These are phyloP conservation scores for Acleris literana DNA, from an alignment of 2,888 invertebrate genomes.

Conservation along the genomic window DNA sequence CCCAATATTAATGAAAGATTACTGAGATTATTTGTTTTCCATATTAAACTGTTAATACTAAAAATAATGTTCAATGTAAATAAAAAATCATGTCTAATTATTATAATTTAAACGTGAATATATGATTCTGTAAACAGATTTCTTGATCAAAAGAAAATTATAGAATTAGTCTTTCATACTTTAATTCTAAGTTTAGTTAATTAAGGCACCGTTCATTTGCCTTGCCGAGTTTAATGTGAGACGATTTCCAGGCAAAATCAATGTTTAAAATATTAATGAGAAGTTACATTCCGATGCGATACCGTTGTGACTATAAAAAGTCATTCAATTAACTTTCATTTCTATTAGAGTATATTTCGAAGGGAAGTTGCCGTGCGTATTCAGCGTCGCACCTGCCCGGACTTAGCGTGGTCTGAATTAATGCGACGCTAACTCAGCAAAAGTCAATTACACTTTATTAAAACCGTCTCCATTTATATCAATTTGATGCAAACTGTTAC, in stretches of 20 bases:
- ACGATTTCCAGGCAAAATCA: neutral
- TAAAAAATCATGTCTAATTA: neutral
- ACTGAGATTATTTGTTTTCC: too few relatives aligned
- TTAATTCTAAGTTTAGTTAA: neutral
- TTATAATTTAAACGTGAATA: constrained; percentile 10
- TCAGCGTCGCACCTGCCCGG: constrained; percentile 80
- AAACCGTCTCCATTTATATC: constrained; percentile 84
- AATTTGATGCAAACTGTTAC: constrained; percentile 84
- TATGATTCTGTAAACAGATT: constrained; percentile 13
- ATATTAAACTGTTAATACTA: too few relatives aligned
- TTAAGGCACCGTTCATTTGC: neutral
- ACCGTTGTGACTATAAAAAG: constrained; percentile 63
- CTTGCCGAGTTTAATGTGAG: neutral
- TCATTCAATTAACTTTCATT: constrained; percentile 79
- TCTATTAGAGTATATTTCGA: constrained; percentile 79
- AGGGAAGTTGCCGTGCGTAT: constrained; percentile 71
- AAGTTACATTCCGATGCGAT: constrained; percentile 38
- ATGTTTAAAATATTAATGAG: neutral
- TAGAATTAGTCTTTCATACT: constrained; percentile 30
- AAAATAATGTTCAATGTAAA: too few relatives aligned
- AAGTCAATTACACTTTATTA: constrained; percentile 84
- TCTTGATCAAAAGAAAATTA: constrained; percentile 11
- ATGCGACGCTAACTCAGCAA: constrained; percentile 82
- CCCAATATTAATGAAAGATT: too few relatives aligned
- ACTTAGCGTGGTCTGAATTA: constrained; percentile 82